phyloP scores from a whole-genome alignment of 64 coral and sea anemone species.

The Montipora cactus region DNA sequence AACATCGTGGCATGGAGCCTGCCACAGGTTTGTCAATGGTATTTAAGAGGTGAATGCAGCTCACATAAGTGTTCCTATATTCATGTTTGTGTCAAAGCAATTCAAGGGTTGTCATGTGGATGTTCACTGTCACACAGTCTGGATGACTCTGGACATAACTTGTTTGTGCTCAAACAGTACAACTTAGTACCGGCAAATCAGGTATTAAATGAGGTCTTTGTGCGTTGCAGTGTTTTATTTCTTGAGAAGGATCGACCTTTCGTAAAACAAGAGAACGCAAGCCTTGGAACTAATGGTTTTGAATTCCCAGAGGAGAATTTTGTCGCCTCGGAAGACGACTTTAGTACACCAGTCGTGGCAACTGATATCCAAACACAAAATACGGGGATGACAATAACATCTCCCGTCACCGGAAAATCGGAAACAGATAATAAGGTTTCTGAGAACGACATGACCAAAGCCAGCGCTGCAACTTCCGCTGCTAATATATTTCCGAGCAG shows the following conservation, averaged over 20 bases:
- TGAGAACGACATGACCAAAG: not conserved
- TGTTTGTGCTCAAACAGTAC: constrained; percentile 8
- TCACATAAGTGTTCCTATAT: constrained; percentile 8
- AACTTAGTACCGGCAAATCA: not conserved
- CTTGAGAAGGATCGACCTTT: not conserved
- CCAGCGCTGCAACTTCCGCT: not conserved
- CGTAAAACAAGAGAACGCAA: too few relatives aligned
- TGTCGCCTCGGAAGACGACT: not conserved
- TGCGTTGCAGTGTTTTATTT: constrained; percentile 18
- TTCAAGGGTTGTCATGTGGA: not conserved
- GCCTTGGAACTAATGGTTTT: not conserved
- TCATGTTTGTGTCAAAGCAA: constrained; percentile 41
- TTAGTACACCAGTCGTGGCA: not conserved
- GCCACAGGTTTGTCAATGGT: constrained; percentile 52
- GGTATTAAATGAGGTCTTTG: constrained; percentile 1
- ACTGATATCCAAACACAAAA: not conserved
- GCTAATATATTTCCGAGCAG: not conserved
- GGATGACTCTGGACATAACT: not conserved
- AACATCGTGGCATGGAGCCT: constrained; percentile 43
- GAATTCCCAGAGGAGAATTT: too few relatives aligned
- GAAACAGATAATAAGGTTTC: not conserved
- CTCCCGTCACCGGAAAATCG: not conserved
- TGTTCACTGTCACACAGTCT: constrained; percentile 23
- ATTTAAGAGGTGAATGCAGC: constrained; percentile 28
- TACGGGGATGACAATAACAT: not conserved